Evolutionary conservation across 2,888 invertebrate genomes (phyloP), one percentile per base, ranked within the genome.

Genomic region (Bibio marci): DNA sequence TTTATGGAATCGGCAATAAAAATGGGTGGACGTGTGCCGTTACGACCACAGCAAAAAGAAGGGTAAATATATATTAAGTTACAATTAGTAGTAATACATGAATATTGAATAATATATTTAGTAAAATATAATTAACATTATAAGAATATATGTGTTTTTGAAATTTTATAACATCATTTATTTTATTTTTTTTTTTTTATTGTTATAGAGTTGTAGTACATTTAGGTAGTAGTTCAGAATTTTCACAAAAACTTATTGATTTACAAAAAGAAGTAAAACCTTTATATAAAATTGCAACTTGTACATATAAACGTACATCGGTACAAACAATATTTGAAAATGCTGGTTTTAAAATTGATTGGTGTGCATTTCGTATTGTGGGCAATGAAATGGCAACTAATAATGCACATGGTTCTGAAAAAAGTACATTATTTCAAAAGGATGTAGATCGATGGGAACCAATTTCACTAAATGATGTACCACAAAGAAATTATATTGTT

Each of bases 331-430:
- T 78, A 42, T 90, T 91, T 57, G 68, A 86, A 45, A 76, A 79
- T 43, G 76, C 76, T 8, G 78, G 77, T 1, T 76, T 88, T 50
- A 71, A 76, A 26, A 59, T 90, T 13, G 90, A 91, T 56, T 91
- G 90, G 90, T 91, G 90, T 52, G 77, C 78, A 38, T 90, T 90
- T 56, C 72, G 76, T 58, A 64, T 90, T 69, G 81, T 86, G 53
- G 62, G 68, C 6, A 48, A 53, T 7, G 58, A 57, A 25, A 51
- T 17, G 42, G 3, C 19, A n/a, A 3, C 5, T 2, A 45, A 43
- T 33, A 43, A 37, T 13, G 18, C 42, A 1, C 48, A 50, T 36
- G 48, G 54, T 15, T 55, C 54, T 4, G 60, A 61, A 42, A 51
- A 57, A 30, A 55, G 56, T 2, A 62, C 61, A 28, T 19, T 50